A percentile compares a stretch with the other conserved stretches of the same genome.
phyloP scores from a whole-genome alignment of 2,888 invertebrate species.

The Phyllotreta striolata region DNA sequence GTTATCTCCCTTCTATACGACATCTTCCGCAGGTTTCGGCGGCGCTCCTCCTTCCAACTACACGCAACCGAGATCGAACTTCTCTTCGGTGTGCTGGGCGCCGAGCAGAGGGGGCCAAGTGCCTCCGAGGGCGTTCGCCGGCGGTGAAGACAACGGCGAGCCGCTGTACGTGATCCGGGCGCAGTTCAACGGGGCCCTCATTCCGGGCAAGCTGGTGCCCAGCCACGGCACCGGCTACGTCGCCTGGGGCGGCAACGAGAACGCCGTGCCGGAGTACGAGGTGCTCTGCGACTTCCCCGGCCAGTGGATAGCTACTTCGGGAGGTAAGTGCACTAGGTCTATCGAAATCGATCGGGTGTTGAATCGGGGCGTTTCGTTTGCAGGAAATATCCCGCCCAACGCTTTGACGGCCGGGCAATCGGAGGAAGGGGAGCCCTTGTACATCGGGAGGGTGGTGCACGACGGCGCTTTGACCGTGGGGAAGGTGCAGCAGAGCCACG shows the following conservation, averaged over 20 bases:
- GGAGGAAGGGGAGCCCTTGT: constrained; percentile 82
- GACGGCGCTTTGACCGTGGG: constrained; percentile 81
- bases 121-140: constrained; percentile 78
- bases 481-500: constrained; percentile 80
- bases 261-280: constrained; percentile 74
- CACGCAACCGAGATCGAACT: constrained; percentile 52
- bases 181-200: constrained; percentile 73
- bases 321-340: constrained; percentile 55
- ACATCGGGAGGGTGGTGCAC: constrained; percentile 78
- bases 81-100: constrained; percentile 66
- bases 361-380: background rate
- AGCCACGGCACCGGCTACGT: constrained; percentile 73
- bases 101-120: constrained; percentile 72
- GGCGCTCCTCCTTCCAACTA: constrained; percentile 29
- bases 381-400: constrained; percentile 70
- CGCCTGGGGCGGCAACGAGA: constrained; percentile 80
- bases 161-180: constrained; percentile 75
- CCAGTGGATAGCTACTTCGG: constrained; percentile 56
- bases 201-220: constrained; percentile 81
- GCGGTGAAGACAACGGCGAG: constrained; percentile 68
- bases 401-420: constrained; percentile 75
- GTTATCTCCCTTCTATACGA: background rate
- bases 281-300: constrained; percentile 58
- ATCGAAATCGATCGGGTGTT: background rate
- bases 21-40: constrained; percentile 13